Evolutionary conservation across 2,888 invertebrate species (phyloP).

Genomic region (Hydrotaea cyrtoneurina): DNA sequence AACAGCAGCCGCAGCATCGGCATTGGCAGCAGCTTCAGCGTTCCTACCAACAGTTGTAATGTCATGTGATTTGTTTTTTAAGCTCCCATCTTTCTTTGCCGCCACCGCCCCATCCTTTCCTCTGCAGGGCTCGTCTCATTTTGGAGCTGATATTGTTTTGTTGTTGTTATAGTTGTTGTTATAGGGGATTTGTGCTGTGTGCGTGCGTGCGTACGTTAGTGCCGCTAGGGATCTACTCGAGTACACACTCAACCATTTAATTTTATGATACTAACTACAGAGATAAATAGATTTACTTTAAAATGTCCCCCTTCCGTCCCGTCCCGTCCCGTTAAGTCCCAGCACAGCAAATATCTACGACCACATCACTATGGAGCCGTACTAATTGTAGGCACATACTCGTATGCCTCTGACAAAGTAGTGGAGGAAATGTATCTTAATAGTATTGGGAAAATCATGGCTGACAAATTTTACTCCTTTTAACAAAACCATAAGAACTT

Average conservation of each 20-base stretch:
- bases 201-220: background rate
- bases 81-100: slow-evolving; percentile 1
- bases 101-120: background rate
- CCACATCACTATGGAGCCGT: background rate
- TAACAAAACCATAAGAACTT: no score
- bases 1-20: background rate
- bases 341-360: background rate
- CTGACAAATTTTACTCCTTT: no score
- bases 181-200: background rate
- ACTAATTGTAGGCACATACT: background rate
- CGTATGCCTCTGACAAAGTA: no score
- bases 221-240: slow-evolving; percentile 20
- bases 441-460: no score
- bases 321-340: no score
- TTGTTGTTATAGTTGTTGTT: slow-evolving; percentile 2
- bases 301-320: background rate
- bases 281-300: slow-evolving; percentile 34
- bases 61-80: slow-evolving; percentile 36
- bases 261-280: slow-evolving; percentile 31
- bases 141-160: background rate
- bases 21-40: background rate
- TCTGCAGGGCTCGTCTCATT: no score
- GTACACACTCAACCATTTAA: slow-evolving; percentile 20
- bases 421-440: no score
- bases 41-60: slow-evolving; percentile 8